Evolutionary conservation across 2,888 invertebrate genomes (phyloP).

Genomic region (Phasia obesa): DNA sequence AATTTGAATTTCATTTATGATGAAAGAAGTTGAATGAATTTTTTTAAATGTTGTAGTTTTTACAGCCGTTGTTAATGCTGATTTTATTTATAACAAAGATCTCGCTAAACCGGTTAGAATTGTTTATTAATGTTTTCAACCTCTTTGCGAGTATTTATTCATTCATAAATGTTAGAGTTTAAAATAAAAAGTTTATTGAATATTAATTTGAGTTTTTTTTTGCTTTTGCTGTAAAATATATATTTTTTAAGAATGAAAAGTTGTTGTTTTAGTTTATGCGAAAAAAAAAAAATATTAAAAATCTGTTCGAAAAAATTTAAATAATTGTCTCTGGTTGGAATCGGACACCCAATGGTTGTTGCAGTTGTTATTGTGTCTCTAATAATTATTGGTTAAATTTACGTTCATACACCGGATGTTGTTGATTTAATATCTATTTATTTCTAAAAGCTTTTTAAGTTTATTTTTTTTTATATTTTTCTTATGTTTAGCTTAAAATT

Average conservation of each 20-base stretch:
- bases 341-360: conserved; percentile 32
- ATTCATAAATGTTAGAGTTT: conserved; percentile 63
- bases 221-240: conserved; percentile 14
- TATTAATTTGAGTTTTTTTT: conserved; percentile 24
- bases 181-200: conserved; percentile 36
- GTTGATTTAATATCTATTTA: conserved; percentile 64
- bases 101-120: conserved; percentile 62
- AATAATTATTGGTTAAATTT: conserved; percentile 41
- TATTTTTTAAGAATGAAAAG: conserved; percentile 45
- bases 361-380: neutral
- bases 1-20: conserved; percentile 35
- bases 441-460: conserved; percentile 58
- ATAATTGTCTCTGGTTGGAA: conserved; percentile 31
- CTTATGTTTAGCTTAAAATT: neutral
- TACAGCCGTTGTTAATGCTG: conserved; percentile 14
- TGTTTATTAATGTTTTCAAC: conserved; percentile 1
- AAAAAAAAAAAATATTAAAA: neutral
- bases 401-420: conserved; percentile 65
- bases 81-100: conserved; percentile 31
- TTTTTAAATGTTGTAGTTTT: conserved; percentile 26
- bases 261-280: conserved; percentile 40
- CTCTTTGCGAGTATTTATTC: conserved; percentile 22
- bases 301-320: conserved; percentile 6
- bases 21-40: conserved; percentile 62
- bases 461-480: neutral